Evolutionary conservation across 2,888 invertebrate species (phyloP), one percentile per base, ranked within the genome.

Genomic region (Rhabditoides inermis): DNA sequence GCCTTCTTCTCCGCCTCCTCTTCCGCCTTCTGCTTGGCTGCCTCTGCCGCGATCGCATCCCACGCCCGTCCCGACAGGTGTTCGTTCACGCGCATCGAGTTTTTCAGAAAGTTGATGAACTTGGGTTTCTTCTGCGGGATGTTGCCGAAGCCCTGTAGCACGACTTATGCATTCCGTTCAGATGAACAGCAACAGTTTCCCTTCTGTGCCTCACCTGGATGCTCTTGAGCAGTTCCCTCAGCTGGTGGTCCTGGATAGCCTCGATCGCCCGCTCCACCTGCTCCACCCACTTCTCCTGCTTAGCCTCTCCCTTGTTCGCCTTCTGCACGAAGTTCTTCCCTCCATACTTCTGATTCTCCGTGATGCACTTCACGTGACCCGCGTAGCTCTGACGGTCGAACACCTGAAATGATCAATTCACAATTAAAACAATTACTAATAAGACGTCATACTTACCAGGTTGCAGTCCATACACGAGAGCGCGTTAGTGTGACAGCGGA

Each of bases 301-400:
- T 81, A 41, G 64, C 68, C 57, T 80, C 80, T 42, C 81, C 81
- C 65, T 74, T 74, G 41, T 69, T 68, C 51, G 63, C 70, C 57
- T 79, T 79, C 26, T 77, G 72, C 23, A 77, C 77, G 65, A 71
- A 80, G 50, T 77, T 75, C 57, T 78, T 78, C 3, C 80, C 80
- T 23, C 88, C 86, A 76, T 94, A 94, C 66, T 90, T 85, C 77
- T 90, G 85, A 27, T 85, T 86, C 80, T 94, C 84, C 1, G 86
- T 84, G 45, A 90, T 82, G 78, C 90, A 91, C 79, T 88, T 87
- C n/a, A 80, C 85, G 76, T 90, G 90, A 1, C 80, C 79, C 40
- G 82, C 83, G 78, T 87, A 90, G 12, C 85, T 85, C 54, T 86
- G 85, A 0, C 84, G 86, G 69, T 87, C 55, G 79, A 88, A 94